phyloP scores from a whole-genome alignment of 2,888 invertebrate species.

The Tinea trinotella region DNA sequence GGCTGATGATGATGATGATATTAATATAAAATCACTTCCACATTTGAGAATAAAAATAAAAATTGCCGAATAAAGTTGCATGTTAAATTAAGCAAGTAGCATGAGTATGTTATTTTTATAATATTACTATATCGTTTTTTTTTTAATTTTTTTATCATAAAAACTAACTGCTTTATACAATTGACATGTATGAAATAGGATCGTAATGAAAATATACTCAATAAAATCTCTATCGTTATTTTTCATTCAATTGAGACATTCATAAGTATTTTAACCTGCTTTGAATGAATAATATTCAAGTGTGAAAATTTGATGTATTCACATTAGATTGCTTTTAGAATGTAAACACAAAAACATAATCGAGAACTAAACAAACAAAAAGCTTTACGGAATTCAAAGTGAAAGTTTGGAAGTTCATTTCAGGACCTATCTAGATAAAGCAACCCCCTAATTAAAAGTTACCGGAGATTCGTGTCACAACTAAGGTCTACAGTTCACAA shows the following conservation, averaged over 20 bases:
- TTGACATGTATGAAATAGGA: slow-evolving; percentile 12
- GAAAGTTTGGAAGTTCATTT: too few relatives aligned
- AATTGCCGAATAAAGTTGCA: background rate
- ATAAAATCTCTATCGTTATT: too few relatives aligned
- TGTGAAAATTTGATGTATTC: too few relatives aligned
- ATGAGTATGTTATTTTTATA: background rate
- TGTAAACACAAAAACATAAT: background rate
- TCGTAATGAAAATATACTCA: background rate
- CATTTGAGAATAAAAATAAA: too few relatives aligned
- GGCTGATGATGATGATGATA: too few relatives aligned
- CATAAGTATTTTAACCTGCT: too few relatives aligned
- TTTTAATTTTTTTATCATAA: too few relatives aligned
- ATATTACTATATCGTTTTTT: too few relatives aligned
- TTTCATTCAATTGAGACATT: slow-evolving; percentile 68
- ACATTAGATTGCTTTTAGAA: too few relatives aligned
- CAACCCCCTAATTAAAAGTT: background rate
- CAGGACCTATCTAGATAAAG: too few relatives aligned
- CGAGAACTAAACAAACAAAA: background rate
- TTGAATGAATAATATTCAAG: too few relatives aligned
- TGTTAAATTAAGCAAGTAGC: background rate
- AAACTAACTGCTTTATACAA: background rate
- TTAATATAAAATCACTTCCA: too few relatives aligned
- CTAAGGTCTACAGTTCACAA: background rate
- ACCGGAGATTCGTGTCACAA: background rate
- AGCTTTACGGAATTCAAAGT: background rate